Evolutionary conservation across 1,140 invertebrate species (phyloP), one percentile per base, ranked within the genome.

Genomic region (Solen grandis): DNA sequence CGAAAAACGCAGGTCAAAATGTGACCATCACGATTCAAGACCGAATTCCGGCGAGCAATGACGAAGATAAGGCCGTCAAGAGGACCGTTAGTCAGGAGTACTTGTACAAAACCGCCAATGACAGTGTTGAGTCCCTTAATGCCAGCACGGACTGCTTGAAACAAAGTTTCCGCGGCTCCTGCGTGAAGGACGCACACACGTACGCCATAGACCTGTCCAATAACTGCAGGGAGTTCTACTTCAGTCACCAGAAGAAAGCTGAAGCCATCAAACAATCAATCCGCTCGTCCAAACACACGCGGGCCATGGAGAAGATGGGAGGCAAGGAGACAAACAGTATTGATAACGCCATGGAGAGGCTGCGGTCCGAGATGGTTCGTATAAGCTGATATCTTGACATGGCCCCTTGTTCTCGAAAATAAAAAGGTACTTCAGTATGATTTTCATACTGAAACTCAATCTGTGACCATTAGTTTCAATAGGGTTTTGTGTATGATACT

Each of bases 281-380:
- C 1, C 62, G 74, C 5, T n/a, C 50, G 22, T 59, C 74, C 2
- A 77, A 77, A 31, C 74, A 77, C 63, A 68, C n/a, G 10, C 38
- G 63, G n/a, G 74, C 74, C 10, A 52, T 25, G 13, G 63, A 77
- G 52, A 77, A 77, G 31, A 77, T 77, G 74, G 74, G 55, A 57
- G 74, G 74, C 13, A 66, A 72, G 19, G 72, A 79, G 14, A 62
- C 60, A 57, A 74, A 70, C 14, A 55, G 69, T 14, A 57, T 85
- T 19, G 84, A 85, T n/a, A 63, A 68, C 38, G 75, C 80, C 27
- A 85, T 85, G 84, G 81, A 85, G 25, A 59, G 66, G 41, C 76
- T 85, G 10, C 74, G 84, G 16, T 66, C 69, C 29, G 84, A 85
- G 80, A 83, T 85, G 84, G 84, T 85, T 65, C 46, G 75, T 59